Percentiles rank a stretch among this genome's conserved stretches.
These are phyloP conservation scores for Eurypyga helias DNA, from an alignment of 2,113 vertebrate genomes.

Conservation along the genomic window DNA sequence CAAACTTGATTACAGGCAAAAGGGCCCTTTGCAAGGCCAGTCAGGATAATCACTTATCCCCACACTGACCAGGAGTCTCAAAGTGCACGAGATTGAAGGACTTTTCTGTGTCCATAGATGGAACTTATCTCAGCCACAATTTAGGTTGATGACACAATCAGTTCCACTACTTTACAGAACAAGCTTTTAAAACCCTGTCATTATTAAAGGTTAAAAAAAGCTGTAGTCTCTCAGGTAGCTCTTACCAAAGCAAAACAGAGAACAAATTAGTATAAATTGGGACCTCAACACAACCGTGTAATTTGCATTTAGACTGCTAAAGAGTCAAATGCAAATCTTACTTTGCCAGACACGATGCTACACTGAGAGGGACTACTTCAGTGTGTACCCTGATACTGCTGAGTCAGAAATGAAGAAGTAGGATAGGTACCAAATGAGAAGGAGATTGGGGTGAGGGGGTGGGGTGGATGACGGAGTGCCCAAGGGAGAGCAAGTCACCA, in stretches of 20 bases:
- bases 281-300: background rate
- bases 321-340: background rate
- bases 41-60: background rate
- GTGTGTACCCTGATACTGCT: background rate
- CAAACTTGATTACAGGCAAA: background rate
- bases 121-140: background rate
- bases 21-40: background rate
- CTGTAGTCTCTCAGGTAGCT: background rate
- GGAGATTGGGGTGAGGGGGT: background rate
- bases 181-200: background rate
- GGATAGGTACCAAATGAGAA: background rate
- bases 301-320: background rate
- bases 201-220: background rate
- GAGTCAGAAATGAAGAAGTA: background rate
- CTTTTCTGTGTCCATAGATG: background rate
- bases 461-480: background rate
- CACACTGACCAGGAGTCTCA: background rate
- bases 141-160: conserved; percentile 1
- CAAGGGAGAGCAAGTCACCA: background rate
- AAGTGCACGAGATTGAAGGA: background rate
- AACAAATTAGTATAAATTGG: background rate
- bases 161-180: background rate
- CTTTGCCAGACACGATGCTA: background rate
- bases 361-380: rapidly evolving
- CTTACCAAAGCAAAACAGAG: background rate